Evolutionary conservation across 2,888 invertebrate species (phyloP).

Genomic region (Drosophila atripex): DNA sequence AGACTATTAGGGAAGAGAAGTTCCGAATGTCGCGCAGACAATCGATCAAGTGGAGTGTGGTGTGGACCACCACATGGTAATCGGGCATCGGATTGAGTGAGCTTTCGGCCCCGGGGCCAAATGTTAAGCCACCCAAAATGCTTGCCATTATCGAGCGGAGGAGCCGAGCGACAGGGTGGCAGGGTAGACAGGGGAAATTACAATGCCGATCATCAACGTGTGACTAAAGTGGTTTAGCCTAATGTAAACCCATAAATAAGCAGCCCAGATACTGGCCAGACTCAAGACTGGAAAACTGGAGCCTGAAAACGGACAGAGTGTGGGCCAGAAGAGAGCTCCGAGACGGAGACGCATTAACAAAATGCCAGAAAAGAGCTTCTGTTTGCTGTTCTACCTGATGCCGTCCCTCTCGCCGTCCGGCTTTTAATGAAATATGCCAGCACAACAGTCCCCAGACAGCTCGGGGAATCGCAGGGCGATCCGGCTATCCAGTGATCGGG

Average conservation of each 20-base stretch:
- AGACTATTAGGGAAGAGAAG: conserved; percentile 44
- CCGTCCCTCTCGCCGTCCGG: conserved; percentile 14
- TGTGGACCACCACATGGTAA: conserved; percentile 58
- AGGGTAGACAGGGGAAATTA: conserved; percentile 36
- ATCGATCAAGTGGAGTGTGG: conserved; percentile 62
- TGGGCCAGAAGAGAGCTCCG: conserved; percentile 14
- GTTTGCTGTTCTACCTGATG: conserved; percentile 62
- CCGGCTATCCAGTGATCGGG: conserved; percentile 31
- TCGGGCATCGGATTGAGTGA: conserved; percentile 21
- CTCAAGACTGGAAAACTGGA: conserved; percentile 16
- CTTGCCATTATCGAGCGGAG: conserved; percentile 59
- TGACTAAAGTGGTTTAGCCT: conserved; percentile 83
- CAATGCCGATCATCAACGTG: conserved; percentile 81
- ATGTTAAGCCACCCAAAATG: conserved; percentile 65
- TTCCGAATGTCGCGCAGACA: conserved; percentile 29
- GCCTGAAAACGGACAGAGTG: conserved; percentile 3
- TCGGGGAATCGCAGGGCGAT: conserved; percentile 30
- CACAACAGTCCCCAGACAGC: conserved; percentile 32
- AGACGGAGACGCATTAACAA: conserved; percentile 76
- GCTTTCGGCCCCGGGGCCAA: conserved; percentile 44
- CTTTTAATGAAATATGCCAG: conserved; percentile 80
- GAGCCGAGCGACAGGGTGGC: background rate
- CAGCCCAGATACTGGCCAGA: conserved; percentile 52
- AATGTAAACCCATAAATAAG: conserved; percentile 82
- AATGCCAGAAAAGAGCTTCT: conserved; percentile 82